Percentiles rank a stretch among this genome's conserved stretches.
These are phyloP conservation scores for Anas flavirostris DNA, from an alignment of 2,797 vertebrate genomes.

Conservation along the genomic window DNA sequence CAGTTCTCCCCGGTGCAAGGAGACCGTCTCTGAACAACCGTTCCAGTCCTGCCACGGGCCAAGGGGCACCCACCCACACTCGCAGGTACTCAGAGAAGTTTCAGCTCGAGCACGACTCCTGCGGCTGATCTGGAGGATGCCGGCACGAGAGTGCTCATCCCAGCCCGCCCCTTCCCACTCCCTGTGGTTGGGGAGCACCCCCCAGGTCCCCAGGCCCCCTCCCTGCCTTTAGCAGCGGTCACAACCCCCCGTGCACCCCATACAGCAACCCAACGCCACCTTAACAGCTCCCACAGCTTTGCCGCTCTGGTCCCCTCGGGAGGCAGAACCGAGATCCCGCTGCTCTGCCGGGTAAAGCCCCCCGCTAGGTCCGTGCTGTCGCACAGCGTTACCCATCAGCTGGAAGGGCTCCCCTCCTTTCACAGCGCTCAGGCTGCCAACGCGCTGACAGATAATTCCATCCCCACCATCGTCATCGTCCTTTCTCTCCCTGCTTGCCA, in stretches of 20 bases:
- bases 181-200: background rate
- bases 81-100: background rate
- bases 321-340: background rate
- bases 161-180: background rate
- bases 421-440: background rate
- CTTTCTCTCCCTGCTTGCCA: background rate
- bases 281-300: background rate
- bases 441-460: rapidly evolving
- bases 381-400: background rate
- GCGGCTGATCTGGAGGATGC: background rate
- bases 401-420: background rate
- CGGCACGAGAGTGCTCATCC: rapidly evolving
- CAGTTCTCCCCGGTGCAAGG: background rate
- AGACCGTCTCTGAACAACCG: background rate
- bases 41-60: rapidly evolving
- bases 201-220: background rate
- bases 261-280: rapidly evolving
- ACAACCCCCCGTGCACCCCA: background rate
- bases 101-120: background rate
- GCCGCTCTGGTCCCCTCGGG: background rate
- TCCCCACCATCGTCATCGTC: background rate
- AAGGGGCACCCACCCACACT: background rate
- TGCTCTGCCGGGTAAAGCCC: background rate
- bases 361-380: background rate
- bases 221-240: background rate